Base-by-base conservation (phyloP, 2,113 vertebrate species). In the Austrofundulus limnaeus region DNA sequence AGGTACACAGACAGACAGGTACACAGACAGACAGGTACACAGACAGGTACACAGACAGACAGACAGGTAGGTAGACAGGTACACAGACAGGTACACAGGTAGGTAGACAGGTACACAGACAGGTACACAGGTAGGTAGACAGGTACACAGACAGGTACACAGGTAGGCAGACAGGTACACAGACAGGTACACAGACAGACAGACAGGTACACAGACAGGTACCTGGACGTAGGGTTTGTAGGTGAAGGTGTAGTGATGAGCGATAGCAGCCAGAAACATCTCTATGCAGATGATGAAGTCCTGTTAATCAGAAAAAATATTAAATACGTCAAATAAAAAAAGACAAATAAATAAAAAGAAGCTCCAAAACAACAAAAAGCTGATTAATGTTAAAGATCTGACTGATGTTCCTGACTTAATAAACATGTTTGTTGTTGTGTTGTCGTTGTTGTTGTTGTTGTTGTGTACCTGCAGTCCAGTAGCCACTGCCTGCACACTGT, bases 211-310 rank as follows among this genome's bases (percentile, higher is more conserved):
- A 38, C 9, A 0, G 58, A 21, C 4, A 1, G 39, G 8, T 75
- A 86, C 86, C 82, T 86, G 84, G 2, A 88, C 80, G 2, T 98
- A 99, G 0, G 97, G 96, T 87, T 96, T 98, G 70, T 98, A 98
- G 45, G 95, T 95, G 87, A 99, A 99, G 66, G 94, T 97, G 88
- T 94, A 98, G 87, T 99, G 96, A 82, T 98, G 96, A 19, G 96
- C 97, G 28, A 98, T 94, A 58, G 96, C 97, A 65, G 96, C 96
- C 70, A 98, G 87, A 78, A 98, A 96, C 97, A 99, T 99, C 85
- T 99, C 96, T 46, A 98, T 93, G 78, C 97, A 98, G 88, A 98
- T 98, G 45, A 98, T 94, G 66, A 99, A 99, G 88, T 99, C 97
- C 97, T 85, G 53, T 65, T 2, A 21, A 23, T 34, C 19, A 13